phyloP scores from a whole-genome alignment of 2,113 vertebrate species.

The Erythrocercus mccallii region DNA sequence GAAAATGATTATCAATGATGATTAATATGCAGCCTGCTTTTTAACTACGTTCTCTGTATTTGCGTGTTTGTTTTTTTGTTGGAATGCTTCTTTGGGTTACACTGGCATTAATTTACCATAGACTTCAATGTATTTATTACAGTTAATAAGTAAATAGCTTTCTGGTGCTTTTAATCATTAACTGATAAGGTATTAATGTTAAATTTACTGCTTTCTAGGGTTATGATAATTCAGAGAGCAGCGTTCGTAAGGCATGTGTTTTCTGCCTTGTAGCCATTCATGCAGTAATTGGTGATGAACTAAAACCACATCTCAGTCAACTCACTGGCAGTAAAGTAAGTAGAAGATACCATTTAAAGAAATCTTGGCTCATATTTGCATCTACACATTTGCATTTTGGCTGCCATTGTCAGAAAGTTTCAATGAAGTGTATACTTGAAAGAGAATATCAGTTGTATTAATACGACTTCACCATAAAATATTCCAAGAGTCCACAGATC shows the following conservation, averaged over 20 bases:
- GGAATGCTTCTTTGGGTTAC: not conserved
- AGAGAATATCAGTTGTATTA: not conserved
- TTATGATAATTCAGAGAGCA: slow-evolving; percentile 97
- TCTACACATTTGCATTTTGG: not conserved
- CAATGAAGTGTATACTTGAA: not conserved
- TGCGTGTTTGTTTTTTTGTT: not conserved
- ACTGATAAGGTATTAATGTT: slow-evolving; percentile 41
- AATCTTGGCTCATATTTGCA: not conserved
- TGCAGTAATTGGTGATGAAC: slow-evolving; percentile 92
- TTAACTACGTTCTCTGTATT: not conserved
- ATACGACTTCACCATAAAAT: not conserved
- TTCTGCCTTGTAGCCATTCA: slow-evolving; percentile 96
- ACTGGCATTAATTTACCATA: not conserved
- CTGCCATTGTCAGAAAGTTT: not conserved
- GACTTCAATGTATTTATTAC: not conserved
- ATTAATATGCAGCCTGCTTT: not conserved
- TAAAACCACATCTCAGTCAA: slow-evolving; percentile 94
- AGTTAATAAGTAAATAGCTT: slow-evolving; percentile 16
- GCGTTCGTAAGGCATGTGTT: slow-evolving; percentile 94
- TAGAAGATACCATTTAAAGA: not conserved
- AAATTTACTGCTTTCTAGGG: slow-evolving; percentile 77
- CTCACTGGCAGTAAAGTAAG: slow-evolving; percentile 96
- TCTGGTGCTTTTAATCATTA: slow-evolving; percentile 34
- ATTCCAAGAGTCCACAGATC: not conserved
- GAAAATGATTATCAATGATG: not conserved